A percentile compares a stretch with the other conserved stretches of the same genome.
phyloP scores from a whole-genome alignment of 1,140 invertebrate genomes.

The Euura lappo region DNA sequence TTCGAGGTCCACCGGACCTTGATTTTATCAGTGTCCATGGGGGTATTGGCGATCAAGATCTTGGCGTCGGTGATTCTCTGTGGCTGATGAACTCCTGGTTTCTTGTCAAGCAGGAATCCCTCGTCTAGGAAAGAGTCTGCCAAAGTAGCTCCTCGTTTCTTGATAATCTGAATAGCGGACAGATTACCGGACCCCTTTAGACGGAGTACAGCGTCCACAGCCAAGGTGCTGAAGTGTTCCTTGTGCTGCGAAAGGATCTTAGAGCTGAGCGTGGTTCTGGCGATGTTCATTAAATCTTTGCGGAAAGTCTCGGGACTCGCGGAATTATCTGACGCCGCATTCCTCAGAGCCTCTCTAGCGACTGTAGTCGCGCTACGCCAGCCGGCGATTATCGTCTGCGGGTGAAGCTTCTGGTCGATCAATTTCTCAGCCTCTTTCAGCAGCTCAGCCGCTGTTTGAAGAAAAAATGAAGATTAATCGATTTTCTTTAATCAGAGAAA shows the following conservation, averaged over 20 bases:
- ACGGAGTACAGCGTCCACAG: conserved; percentile 93
- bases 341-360: conserved; percentile 81
- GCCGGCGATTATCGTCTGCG: conserved; percentile 96
- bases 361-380: conserved; percentile 89
- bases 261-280: conserved; percentile 95
- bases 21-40: conserved; percentile 99
- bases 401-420: conserved; percentile 94
- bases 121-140: conserved; percentile 97
- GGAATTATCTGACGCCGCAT: conserved; percentile 83
- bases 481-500: not conserved
- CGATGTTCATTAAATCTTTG: conserved; percentile 95
- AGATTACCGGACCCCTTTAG: conserved; percentile 96
- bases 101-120: conserved; percentile 98
- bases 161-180: conserved; percentile 97
- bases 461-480: conserved; percentile 12
- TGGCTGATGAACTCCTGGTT: conserved; percentile 88
- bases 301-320: conserved; percentile 79
- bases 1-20: conserved; percentile 66
- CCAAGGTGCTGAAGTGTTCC: conserved; percentile 94
- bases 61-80: conserved; percentile 77
- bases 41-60: conserved; percentile 99
- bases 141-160: conserved; percentile 91
- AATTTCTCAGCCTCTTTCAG: conserved; percentile 95
- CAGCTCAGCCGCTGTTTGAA: conserved; percentile 83
- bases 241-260: conserved; percentile 99